Percentiles rank a stretch among this genome's conserved stretches.
Conservation (phyloP, 2,888 invertebrate genomes). For the Eupithecia abbreviata region DNA sequence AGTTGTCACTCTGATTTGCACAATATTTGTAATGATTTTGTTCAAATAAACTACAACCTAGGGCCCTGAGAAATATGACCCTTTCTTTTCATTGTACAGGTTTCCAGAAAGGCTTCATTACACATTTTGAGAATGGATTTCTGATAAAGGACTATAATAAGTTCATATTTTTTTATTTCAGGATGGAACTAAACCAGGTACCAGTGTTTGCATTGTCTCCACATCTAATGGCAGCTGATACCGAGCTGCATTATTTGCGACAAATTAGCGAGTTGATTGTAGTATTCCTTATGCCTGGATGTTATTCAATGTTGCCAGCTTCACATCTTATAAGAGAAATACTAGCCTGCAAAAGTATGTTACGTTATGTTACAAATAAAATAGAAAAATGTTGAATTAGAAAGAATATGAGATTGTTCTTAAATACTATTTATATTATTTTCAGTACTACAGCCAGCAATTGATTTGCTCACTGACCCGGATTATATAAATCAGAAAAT, state of each 20-base stretch:
- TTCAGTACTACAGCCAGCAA: slow-evolving; percentile 91
- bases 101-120: neutral
- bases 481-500: slow-evolving; percentile 96
- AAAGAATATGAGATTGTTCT: neutral
- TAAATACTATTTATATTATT: slow-evolving; percentile 38
- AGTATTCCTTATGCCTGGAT: slow-evolving; percentile 90
- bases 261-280: slow-evolving; percentile 92
- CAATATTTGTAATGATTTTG: neutral
- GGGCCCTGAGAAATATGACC: neutral
- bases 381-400: neutral
- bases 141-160: neutral
- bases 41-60: neutral
- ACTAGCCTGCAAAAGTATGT: slow-evolving; percentile 91
- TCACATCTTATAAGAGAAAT: slow-evolving; percentile 93
- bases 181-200: slow-evolving; percentile 84
- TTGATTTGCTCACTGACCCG: slow-evolving; percentile 93
- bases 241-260: slow-evolving; percentile 91
- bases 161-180: slow-evolving; percentile 48
- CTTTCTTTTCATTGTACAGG: neutral
- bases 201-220: slow-evolving; percentile 89
- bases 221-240: slow-evolving; percentile 88
- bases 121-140: neutral
- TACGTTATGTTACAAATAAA: no score
- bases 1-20: neutral
- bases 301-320: slow-evolving; percentile 90